Base-by-base conservation (phyloP, 1,140 invertebrate species). In the Neelides sp. region DNA sequence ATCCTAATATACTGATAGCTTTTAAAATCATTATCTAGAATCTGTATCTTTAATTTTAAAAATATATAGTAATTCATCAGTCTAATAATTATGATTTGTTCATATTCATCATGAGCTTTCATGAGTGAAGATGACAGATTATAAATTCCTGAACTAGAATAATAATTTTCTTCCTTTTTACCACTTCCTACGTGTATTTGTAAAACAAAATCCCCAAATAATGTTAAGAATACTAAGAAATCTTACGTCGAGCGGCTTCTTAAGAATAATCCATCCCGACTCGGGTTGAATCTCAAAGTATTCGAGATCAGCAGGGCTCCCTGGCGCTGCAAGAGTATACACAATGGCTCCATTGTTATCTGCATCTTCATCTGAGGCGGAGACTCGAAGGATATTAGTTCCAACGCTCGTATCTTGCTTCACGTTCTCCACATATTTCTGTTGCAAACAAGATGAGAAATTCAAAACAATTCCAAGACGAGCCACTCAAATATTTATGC, bases 381-480 rank as follows among this genome's bases (percentile, higher is more conserved):
- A 93, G 3, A 94, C 88, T 64, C 89, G 76, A 40, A 94, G 70
- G 59, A 94, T 93, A 66, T 92, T 93, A 26, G 87, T 92, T 35
- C 89, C 89, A 58, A 91, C 89, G 68, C 86, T 91, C 20, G 89
- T 90, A 65, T 94, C 90, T 75, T 94, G 90, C 70, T 93, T 93
- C 10, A 94, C 88, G 70, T 93, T 92, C 68, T 94, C 90, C 54
- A 90, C 82, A 69, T 93, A 94, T 86, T 90, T 90, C 85, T 90
- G n/a, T n/a, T n/a, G n/a, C n/a, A n/a, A n/a, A 69, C 27, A 73
- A 71, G 57, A 48, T 55, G 48, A 50, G 55, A 39, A 44, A 27
- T 15, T n/a, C 22, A 15, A 34, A 42, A 41, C 23, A 37, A 24
- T 36, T 36, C 26, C 19, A 45, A n/a, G n/a, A n/a, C n/a, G n/a